Evolutionary conservation across 2,113 vertebrate genomes (phyloP), one percentile per base, ranked within the genome.

Genomic region (Bos javanicus): DNA sequence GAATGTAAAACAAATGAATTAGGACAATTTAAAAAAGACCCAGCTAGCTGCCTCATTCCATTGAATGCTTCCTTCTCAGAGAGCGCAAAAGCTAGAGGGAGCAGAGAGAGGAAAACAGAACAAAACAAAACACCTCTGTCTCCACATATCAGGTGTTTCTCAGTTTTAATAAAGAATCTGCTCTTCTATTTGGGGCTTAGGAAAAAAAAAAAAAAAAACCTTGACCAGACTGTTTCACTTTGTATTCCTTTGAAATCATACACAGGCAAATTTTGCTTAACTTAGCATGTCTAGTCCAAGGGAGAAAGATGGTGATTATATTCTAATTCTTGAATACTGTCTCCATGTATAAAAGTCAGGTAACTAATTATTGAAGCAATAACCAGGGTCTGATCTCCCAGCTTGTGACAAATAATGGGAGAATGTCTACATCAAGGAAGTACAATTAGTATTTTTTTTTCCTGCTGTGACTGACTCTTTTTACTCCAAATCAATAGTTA

Each of bases 141-240:
- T 78, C 43, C 23, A 25, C 4, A 0, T 91, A 87, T 71, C 36
- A 93, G 93, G 86, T 43, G 28, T 1, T 96, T 88, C 84, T 85
- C 33, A 59, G n/a, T 81, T 97, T 30, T 93, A 94, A 96, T 82
- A 92, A 96, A 96, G 50, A 83, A 94, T 30, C 56, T 13, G 16
- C n/a, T 26, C 96, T 95, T 95, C 26, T 19, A 0, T 46, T 91
- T 74, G 81, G 60, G 25, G 2, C 59, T 87, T 76, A 17, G 30
- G 50, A 30, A 80, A 33, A 50, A 50, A 83, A 16, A 43, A 48
- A 5, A 48, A 2, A 19, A 46, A 76, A 16, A n/a, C n/a, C 33
- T 82, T 46, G 36, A 74, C 19, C 46, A 84, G 64, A 64, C 26
- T 43, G n/a, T 57, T 97, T 74, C 16, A 81, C 39, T 46, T 95